A percentile compares a stretch with the other conserved stretches of the same genome.
These are phyloP conservation scores for Onychostruthus taczanowskii DNA, from an alignment of 2,113 vertebrate species.

Conservation along the genomic window DNA sequence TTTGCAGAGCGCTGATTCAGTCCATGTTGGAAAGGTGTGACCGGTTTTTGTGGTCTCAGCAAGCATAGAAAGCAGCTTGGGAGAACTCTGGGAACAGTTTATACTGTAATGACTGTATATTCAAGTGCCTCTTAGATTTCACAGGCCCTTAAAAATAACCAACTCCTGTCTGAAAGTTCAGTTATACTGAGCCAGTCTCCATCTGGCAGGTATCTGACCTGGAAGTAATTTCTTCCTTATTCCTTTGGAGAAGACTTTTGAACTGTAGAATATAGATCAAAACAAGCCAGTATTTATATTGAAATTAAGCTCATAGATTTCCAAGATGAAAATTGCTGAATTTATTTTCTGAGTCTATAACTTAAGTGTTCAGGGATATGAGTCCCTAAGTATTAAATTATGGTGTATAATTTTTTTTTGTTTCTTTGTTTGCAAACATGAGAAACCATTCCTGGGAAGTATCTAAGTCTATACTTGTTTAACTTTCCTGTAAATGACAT, in stretches of 20 bases:
- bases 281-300: background rate
- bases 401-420: background rate
- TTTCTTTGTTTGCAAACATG: background rate
- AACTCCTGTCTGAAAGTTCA: background rate
- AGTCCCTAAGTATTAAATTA: background rate
- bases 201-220: background rate
- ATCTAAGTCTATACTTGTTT: background rate
- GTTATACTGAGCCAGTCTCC: background rate
- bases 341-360: background rate
- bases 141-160: background rate
- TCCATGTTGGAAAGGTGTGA: conserved; percentile 96
- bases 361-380: background rate
- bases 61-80: conserved; percentile 72
- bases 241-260: background rate
- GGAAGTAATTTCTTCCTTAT: background rate
- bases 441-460: background rate
- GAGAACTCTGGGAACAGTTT: background rate
- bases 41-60: conserved; percentile 96
- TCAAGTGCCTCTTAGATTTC: conserved; percentile 1
- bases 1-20: conserved; percentile 90
- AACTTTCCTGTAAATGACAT: background rate
- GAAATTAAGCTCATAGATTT: background rate
- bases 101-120: background rate
- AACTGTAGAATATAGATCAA: background rate
- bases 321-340: background rate